phyloP scores from a whole-genome alignment of 1,140 invertebrate genomes.

The Callitettix versicolor region DNA sequence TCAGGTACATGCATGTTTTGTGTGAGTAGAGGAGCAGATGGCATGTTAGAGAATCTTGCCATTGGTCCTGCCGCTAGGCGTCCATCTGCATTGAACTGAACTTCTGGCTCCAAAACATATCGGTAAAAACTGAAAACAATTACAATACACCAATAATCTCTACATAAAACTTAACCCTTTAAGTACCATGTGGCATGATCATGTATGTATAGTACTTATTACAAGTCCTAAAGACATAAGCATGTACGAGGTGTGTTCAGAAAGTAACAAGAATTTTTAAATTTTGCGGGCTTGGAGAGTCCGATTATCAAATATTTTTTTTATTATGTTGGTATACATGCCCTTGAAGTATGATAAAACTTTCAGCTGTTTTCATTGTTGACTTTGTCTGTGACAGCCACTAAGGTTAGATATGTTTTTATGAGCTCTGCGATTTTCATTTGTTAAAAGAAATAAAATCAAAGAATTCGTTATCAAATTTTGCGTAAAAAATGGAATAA shows the following conservation, averaged over 20 bases:
- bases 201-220: neutral
- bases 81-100: conserved; percentile 63
- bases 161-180: neutral
- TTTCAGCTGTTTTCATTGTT: no score
- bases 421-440: no score
- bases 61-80: conserved; percentile 53
- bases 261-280: no score
- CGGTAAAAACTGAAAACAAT: conserved; percentile 76
- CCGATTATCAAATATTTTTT: no score
- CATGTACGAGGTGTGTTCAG: no score
- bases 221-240: neutral
- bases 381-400: no score
- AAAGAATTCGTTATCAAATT: no score
- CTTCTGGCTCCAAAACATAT: conserved; percentile 84
- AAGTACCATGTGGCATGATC: neutral
- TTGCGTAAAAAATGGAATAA: no score
- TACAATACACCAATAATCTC: neutral
- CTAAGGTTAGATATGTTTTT: no score
- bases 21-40: conserved; percentile 85
- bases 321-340: no score
- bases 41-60: conserved; percentile 80
- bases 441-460: conserved; percentile 11
- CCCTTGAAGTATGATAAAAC: no score
- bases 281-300: no score
- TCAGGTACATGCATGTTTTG: conserved; percentile 93